phyloP scores from a whole-genome alignment of 2,888 invertebrate species.

The Tridacna gigas region DNA sequence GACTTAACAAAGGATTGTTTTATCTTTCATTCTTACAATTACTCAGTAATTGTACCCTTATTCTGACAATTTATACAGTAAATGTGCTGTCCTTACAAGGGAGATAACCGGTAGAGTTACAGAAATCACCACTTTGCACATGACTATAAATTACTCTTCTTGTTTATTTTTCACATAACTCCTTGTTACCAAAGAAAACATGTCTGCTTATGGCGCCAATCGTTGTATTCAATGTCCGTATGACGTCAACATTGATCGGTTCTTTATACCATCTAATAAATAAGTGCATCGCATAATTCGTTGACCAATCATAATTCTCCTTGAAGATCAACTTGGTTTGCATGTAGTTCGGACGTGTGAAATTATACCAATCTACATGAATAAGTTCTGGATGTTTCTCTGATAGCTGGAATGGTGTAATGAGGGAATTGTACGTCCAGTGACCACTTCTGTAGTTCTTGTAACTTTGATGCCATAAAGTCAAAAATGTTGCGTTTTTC shows the following conservation, averaged over 20 bases:
- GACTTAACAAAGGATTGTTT: too few species aligned
- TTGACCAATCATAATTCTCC: conserved; percentile 59
- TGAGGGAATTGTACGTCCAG: conserved; percentile 54
- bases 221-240: conserved; percentile 60
- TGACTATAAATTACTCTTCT: too few species aligned
- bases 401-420: conserved; percentile 42
- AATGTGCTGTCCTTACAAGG: too few species aligned
- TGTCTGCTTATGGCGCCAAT: conserved; percentile 61
- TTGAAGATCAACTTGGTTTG: conserved; percentile 43
- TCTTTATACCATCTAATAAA: conserved; percentile 53
- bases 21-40: too few species aligned
- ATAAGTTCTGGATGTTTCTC: conserved; percentile 52
- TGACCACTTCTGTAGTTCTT: conserved; percentile 33
- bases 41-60: too few species aligned
- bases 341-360: conserved; percentile 55
- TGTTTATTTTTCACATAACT: conserved; percentile 35
- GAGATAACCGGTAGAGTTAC: too few species aligned
- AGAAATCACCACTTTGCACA: too few species aligned
- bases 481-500: conserved; percentile 55
- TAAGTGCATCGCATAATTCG: conserved; percentile 62
- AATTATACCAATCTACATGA: conserved; percentile 60
- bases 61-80: too few species aligned
- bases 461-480: conserved; percentile 57
- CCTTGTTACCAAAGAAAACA: conserved; percentile 61
- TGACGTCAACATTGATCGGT: conserved; percentile 30